Percentiles rank a stretch among this genome's conserved stretches.
Conservation (phyloP, 2,797 vertebrate species). For the Sternotherus odoratus region DNA sequence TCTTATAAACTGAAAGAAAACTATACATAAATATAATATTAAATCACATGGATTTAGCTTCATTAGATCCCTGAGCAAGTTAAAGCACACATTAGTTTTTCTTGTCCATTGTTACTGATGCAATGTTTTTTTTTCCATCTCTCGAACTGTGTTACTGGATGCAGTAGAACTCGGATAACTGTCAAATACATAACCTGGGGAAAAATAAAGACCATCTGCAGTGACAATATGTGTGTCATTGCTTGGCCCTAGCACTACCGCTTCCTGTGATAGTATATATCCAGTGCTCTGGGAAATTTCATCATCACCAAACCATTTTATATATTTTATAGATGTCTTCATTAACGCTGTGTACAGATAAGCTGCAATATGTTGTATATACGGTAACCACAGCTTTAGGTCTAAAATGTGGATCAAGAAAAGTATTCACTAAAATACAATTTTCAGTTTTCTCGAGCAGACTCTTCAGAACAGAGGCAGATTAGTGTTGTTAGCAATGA, state of each 20-base stretch:
- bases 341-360: neutral
- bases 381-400: neutral
- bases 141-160: neutral
- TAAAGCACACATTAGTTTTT: slow-evolving; percentile 2
- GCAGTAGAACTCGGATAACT: slow-evolving; percentile 16
- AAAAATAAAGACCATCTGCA: neutral
- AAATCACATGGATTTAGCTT: neutral
- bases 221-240: neutral
- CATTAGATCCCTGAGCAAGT: slow-evolving; percentile 34
- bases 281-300: neutral
- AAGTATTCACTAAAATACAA: neutral
- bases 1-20: neutral
- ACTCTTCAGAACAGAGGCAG: neutral
- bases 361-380: neutral
- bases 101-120: neutral
- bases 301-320: neutral
- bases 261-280: neutral
- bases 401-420: neutral
- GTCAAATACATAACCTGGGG: neutral
- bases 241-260: slow-evolving; percentile 1
- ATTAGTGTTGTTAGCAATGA: neutral
- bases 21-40: neutral
- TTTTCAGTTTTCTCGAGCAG: neutral
- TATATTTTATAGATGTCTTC: slow-evolving; percentile 10
- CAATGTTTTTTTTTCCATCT: neutral